Conservation (phyloP, 2,113 vertebrate species). For the Nannospalax galili region DNA sequence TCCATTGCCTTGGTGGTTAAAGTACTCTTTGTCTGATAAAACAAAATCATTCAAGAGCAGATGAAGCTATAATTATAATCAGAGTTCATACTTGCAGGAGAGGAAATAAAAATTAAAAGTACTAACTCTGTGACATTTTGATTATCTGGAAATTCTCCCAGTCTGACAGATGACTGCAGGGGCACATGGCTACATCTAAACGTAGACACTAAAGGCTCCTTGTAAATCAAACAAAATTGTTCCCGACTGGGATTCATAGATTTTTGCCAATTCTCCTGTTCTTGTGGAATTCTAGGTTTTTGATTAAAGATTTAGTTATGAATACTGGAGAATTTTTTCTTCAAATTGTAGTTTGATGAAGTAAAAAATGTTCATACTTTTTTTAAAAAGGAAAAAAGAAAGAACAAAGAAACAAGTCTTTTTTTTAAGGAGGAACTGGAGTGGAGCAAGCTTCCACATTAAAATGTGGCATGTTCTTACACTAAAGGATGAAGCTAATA, state of each 20-base stretch:
- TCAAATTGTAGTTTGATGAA: conserved; percentile 66
- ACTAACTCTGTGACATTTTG: conserved; percentile 86
- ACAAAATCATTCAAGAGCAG: conserved; percentile 84
- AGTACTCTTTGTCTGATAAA: conserved; percentile 83
- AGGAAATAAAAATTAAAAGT: conserved; percentile 88
- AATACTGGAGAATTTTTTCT: conserved; percentile 75
- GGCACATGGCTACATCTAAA: conserved; percentile 81
- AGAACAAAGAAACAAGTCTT: neutral
- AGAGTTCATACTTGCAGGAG: conserved; percentile 85
- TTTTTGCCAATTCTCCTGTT: conserved; percentile 80
- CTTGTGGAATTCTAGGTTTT: conserved; percentile 80
- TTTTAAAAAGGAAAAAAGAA: neutral
- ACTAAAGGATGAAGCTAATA: conserved; percentile 40
- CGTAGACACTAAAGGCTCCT: conserved; percentile 79
- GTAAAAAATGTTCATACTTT: conserved; percentile 60
- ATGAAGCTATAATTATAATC: conserved; percentile 89
- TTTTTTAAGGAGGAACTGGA: conserved; percentile 22
- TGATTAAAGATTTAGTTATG: conserved; percentile 84
- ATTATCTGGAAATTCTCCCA: conserved; percentile 86
- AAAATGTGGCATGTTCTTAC: neutral
- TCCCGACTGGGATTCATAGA: conserved; percentile 75
- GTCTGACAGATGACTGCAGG: conserved; percentile 81
- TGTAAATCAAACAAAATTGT: conserved; percentile 87
- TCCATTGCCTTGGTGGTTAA: conserved; percentile 24
- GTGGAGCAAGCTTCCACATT: conserved; percentile 31